Percentiles rank a stretch among this genome's conserved stretches.
Evolutionary conservation across 2,113 vertebrate genomes (phyloP).

Genomic region (Tylochromis polylepis): DNA sequence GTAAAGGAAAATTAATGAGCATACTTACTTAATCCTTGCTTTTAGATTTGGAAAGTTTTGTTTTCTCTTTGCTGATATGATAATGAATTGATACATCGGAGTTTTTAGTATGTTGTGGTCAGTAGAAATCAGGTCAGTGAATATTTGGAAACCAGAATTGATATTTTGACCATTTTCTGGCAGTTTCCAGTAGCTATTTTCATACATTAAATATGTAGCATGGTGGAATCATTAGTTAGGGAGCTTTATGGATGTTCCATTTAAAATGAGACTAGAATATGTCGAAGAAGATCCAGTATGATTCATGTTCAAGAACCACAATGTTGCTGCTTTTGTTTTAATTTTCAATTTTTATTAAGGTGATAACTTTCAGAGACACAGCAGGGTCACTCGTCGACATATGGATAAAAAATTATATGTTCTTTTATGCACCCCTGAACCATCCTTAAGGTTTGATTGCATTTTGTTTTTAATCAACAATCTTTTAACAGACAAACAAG

Average conservation of each 20-base stretch:
- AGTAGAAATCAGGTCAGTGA: too few species aligned
- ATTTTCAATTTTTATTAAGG: neutral
- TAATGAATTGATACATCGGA: too few species aligned
- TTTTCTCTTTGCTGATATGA: too few species aligned
- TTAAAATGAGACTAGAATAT: neutral
- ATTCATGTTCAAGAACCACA: fast-evolving
- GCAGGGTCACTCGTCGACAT: neutral
- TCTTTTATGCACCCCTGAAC: neutral
- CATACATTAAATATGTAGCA: neutral
- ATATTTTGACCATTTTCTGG: neutral
- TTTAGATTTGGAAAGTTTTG: too few species aligned
- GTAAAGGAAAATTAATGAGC: neutral
- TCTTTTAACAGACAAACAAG: neutral
- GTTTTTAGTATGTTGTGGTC: too few species aligned
- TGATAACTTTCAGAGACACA: neutral
- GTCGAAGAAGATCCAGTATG: neutral
- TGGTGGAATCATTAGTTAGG: neutral
- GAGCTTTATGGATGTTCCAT: neutral
- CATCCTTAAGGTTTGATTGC: neutral
- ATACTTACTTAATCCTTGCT: too few species aligned
- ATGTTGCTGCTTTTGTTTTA: neutral
- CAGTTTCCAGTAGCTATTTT: neutral
- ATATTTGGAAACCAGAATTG: too few species aligned
- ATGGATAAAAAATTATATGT: neutral
- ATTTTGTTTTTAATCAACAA: constrained; percentile 31